phyloP scores from a whole-genome alignment of 2,113 vertebrate species.

The Tringa solitaria region DNA sequence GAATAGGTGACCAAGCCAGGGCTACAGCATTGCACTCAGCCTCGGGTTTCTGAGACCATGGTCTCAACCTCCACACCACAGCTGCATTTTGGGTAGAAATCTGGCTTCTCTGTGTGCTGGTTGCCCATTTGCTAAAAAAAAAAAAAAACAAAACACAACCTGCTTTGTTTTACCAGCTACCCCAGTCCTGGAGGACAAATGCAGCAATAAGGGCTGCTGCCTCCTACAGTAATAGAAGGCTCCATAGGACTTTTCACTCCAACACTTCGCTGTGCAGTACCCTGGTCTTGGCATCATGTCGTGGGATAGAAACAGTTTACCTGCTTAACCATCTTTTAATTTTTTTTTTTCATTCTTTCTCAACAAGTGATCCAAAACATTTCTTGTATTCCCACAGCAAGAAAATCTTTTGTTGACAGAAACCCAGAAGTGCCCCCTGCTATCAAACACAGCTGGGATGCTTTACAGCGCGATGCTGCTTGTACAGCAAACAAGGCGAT shows the following conservation, averaged over 20 bases:
- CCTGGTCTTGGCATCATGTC: not conserved
- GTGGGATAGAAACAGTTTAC: not conserved
- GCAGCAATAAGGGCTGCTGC: fast-evolving
- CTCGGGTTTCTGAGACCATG: not conserved
- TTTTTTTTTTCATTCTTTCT: not conserved
- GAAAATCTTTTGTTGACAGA: not conserved
- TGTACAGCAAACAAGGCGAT: not conserved
- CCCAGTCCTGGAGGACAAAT: not conserved
- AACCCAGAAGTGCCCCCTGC: not conserved
- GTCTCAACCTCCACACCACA: not conserved
- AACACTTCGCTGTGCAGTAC: fast-evolving
- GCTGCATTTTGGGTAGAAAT: not conserved
- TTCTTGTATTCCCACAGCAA: not conserved
- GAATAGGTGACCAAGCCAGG: not conserved
- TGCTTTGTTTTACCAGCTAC: not conserved
- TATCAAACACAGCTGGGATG: not conserved
- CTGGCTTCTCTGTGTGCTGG: not conserved
- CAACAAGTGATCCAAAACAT: not conserved
- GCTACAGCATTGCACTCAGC: not conserved
- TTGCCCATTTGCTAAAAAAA: not conserved
- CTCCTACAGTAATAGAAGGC: not conserved
- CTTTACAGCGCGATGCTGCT: fast-evolving
- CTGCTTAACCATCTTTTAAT: not conserved
- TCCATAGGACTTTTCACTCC: not conserved
- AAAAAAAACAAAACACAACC: not conserved